phyloP scores from a whole-genome alignment of 2,888 invertebrate genomes.

The Cantharis flavilabris region DNA sequence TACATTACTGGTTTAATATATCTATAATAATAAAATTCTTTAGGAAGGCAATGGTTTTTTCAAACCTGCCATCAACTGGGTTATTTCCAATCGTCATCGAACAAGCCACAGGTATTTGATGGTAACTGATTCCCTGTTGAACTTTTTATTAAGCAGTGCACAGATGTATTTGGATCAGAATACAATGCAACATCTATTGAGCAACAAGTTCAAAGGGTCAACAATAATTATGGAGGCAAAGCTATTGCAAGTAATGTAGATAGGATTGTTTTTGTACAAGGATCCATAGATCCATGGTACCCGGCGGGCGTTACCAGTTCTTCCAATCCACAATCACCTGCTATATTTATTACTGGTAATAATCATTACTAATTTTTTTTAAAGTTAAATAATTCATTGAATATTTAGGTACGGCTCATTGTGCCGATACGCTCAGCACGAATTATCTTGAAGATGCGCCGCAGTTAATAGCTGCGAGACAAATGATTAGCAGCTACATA shows the following conservation, averaged over 20 bases:
- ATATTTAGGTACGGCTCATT: too few relatives aligned
- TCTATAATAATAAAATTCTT: too few relatives aligned
- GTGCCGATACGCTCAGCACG: too few relatives aligned
- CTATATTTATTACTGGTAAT: not conserved
- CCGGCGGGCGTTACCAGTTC: not conserved
- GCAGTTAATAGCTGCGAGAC: too few relatives aligned
- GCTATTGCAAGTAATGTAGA: not conserved
- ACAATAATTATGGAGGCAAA: not conserved
- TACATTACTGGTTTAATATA: too few relatives aligned
- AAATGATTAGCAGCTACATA: too few relatives aligned
- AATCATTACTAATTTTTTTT: too few relatives aligned
- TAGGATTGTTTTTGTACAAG: not conserved
- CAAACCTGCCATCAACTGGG: slow-evolving; percentile 5
- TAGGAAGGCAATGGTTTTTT: slow-evolving; percentile 7
- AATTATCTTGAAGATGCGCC: too few relatives aligned
- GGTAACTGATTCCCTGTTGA: not conserved
- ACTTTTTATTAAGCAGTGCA: not conserved
- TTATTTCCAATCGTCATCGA: not conserved
- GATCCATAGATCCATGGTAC: not conserved
- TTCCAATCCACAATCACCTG: not conserved
- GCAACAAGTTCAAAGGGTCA: not conserved
- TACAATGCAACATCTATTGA: not conserved
- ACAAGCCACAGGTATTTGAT: not conserved
- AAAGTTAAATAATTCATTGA: too few relatives aligned
- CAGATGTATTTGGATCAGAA: not conserved